These are phyloP conservation scores for Empidonax alnorum DNA, from an alignment of 2,113 vertebrate species.

Conservation along the genomic window DNA sequence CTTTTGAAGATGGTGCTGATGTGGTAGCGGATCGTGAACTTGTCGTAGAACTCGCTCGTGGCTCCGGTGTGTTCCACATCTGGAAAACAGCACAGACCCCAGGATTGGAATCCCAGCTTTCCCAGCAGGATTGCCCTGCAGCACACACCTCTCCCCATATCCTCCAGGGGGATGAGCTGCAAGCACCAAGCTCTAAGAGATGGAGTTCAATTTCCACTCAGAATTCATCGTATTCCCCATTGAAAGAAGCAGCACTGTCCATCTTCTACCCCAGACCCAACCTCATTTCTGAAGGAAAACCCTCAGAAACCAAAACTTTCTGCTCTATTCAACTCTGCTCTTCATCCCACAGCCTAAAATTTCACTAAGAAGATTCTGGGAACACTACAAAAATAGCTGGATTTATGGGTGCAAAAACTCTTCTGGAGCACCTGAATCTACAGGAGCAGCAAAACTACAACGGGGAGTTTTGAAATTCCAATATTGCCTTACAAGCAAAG, in stretches of 20 bases:
- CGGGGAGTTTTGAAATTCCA: neutral
- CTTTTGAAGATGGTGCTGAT: conserved; percentile 99
- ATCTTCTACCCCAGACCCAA: neutral
- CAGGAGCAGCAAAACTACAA: neutral
- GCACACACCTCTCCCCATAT: neutral
- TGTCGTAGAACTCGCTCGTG: conserved; percentile 98
- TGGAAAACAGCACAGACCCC: conserved; percentile 37
- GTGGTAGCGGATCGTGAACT: conserved; percentile 99
- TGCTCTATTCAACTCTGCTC: neutral
- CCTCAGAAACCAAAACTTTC: neutral
- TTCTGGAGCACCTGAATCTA: neutral
- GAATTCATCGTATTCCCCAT: neutral
- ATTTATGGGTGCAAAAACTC: neutral
- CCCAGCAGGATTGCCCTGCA: neutral
- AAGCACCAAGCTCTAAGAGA: neutral
- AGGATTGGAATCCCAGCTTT: neutral
- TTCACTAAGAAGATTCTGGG: neutral
- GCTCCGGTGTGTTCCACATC: conserved; percentile 98
- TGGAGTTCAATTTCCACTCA: neutral
- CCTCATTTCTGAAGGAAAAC: neutral
- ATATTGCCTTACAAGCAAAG: neutral
- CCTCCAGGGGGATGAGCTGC: neutral
- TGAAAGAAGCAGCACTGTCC: neutral
- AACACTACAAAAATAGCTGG: neutral
- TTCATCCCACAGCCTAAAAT: neutral